Percentiles rank a stretch among this genome's conserved stretches.
Conservation (phyloP, 2,113 vertebrate species). For the Leucopsar rothschildi region DNA sequence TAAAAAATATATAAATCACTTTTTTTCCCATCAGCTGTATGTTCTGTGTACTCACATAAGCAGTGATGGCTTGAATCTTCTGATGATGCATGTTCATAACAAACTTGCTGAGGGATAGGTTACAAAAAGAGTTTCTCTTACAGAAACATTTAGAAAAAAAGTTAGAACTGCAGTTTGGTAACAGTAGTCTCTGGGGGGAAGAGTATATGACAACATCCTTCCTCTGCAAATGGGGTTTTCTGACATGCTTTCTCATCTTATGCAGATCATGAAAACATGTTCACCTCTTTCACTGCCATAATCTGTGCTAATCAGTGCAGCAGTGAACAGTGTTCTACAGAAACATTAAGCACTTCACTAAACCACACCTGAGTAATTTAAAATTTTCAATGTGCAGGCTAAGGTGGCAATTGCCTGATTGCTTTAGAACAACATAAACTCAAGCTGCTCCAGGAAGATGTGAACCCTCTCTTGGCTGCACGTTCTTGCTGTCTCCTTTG, state of each 20-base stretch:
- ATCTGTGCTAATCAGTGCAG: neutral
- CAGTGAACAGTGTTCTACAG: neutral
- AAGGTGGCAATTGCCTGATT: neutral
- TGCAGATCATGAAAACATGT: neutral
- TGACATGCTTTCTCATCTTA: neutral
- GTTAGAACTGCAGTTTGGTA: neutral
- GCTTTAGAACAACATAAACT: neutral
- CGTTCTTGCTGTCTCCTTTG: neutral
- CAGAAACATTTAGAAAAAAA: neutral
- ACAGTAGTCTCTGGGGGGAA: neutral
- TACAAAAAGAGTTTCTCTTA: neutral
- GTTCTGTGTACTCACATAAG: neutral
- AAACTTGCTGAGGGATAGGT: neutral
- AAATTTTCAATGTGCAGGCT: neutral
- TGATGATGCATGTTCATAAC: neutral
- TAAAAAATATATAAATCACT: neutral
- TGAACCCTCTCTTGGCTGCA: neutral
- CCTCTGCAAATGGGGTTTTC: neutral
- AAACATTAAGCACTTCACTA: neutral
- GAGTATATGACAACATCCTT: neutral
- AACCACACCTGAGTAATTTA: neutral
- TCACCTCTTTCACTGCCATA: neutral
- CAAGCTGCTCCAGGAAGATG: neutral
- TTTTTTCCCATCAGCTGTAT: neutral
- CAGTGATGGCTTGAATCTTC: neutral